These are phyloP conservation scores for Engystomops pustulosus DNA, from an alignment of 2,113 vertebrate species.

Conservation along the genomic window DNA sequence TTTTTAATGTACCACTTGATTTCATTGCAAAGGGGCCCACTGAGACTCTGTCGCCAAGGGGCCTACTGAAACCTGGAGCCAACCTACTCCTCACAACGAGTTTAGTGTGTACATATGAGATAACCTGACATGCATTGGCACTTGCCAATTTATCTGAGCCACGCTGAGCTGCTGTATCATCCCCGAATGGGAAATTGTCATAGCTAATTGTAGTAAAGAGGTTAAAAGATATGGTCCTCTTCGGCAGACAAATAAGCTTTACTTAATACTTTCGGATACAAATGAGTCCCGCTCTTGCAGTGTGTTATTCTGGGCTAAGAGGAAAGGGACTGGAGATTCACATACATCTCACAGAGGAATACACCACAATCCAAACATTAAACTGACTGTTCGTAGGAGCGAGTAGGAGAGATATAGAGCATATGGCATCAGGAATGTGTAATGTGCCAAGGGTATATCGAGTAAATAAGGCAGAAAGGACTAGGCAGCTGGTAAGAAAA, in stretches of 20 bases:
- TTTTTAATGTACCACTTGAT: too few species aligned
- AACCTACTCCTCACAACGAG: too few species aligned
- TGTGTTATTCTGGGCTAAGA: constrained; percentile 24
- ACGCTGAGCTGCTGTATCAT: too few species aligned
- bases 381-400: constrained; percentile 53
- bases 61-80: too few species aligned
- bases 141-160: too few species aligned
- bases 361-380: constrained; percentile 38
- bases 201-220: not conserved
- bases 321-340: constrained; percentile 6
- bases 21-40: too few species aligned
- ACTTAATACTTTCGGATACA: constrained; percentile 2
- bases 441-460: constrained; percentile 52
- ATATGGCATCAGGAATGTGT: constrained; percentile 53
- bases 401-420: constrained; percentile 46
- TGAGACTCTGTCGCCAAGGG: too few species aligned
- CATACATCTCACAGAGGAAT: constrained; percentile 50
- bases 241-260: not conserved
- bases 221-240: not conserved
- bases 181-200: constrained; percentile 1
- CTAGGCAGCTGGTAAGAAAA: constrained; percentile 44
- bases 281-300: constrained; percentile 2
- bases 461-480: constrained; percentile 56
- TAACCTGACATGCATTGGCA: too few species aligned
- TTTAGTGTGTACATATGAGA: too few species aligned